Evolutionary conservation across 2,113 vertebrate species (phyloP).

Genomic region (Centrocercus urophasianus): DNA sequence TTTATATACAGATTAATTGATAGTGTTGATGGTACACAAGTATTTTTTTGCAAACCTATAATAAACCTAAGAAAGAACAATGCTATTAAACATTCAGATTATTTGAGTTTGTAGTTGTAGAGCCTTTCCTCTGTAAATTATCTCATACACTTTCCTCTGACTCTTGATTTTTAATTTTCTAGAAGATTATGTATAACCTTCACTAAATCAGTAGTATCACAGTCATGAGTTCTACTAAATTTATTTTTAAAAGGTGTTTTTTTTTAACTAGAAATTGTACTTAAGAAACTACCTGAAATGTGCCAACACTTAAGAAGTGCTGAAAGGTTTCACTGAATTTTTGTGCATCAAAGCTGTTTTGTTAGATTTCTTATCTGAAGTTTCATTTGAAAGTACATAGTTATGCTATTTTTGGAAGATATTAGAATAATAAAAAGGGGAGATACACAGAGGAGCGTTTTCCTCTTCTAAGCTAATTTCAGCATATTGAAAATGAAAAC

Average conservation of each 20-base stretch:
- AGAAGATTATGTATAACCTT: background rate
- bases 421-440: slow-evolving; percentile 41
- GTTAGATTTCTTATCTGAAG: slow-evolving; percentile 15
- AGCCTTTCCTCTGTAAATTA: background rate
- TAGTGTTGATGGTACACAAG: background rate
- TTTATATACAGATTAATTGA: background rate
- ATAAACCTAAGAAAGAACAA: background rate
- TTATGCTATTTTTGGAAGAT: slow-evolving; percentile 61
- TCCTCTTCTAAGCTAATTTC: background rate
- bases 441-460: background rate
- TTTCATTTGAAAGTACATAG: slow-evolving; percentile 14
- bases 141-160: background rate
- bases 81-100: background rate
- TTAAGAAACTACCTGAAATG: background rate
- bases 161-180: background rate
- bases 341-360: background rate
- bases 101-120: background rate
- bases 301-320: background rate
- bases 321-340: slow-evolving; percentile 7
- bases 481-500: background rate
- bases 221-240: background rate
- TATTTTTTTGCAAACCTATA: slow-evolving; percentile 11
- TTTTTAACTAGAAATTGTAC: background rate
- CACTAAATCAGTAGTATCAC: background rate
- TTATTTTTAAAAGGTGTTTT: background rate